phyloP scores from a whole-genome alignment of 2,113 vertebrate genomes.

The Sylvilagus bachmani region DNA sequence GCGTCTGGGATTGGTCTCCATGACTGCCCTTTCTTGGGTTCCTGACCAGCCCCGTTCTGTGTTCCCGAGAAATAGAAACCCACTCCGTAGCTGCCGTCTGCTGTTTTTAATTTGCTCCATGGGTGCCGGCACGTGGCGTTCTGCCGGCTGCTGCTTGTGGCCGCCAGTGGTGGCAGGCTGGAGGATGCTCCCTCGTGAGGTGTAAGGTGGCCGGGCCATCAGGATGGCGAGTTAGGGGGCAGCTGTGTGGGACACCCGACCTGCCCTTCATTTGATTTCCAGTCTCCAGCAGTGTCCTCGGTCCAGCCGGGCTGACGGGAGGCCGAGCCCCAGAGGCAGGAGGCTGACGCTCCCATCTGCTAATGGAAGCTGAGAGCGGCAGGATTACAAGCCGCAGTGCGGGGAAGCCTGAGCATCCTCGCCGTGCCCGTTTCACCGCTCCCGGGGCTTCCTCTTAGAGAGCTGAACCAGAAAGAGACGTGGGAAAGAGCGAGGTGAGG shows the following conservation, averaged over 20 bases:
- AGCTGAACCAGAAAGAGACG: constrained; percentile 84
- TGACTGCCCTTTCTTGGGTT: background rate
- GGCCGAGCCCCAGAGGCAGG: constrained; percentile 84
- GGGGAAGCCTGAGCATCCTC: constrained; percentile 61
- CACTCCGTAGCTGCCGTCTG: background rate
- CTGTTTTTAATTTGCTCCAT: background rate
- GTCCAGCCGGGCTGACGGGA: constrained; percentile 78
- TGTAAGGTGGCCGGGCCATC: background rate
- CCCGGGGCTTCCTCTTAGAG: constrained; percentile 77
- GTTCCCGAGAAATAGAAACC: background rate
- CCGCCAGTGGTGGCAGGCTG: background rate
- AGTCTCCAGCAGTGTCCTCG: constrained; percentile 75
- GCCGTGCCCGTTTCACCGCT: constrained; percentile 2
- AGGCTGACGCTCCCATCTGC: constrained; percentile 85
- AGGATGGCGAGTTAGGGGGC: background rate
- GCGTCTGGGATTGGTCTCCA: background rate
- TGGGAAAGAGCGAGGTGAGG: background rate
- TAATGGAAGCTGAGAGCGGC: constrained; percentile 91
- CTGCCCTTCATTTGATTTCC: background rate
- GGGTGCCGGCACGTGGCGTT: background rate
- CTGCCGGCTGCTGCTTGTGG: background rate
- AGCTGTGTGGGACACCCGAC: background rate
- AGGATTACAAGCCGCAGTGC: constrained; percentile 85
- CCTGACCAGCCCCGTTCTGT: background rate
- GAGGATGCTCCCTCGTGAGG: background rate